Conservation (phyloP, 2,797 vertebrate genomes). For the Chelonia mydas region DNA sequence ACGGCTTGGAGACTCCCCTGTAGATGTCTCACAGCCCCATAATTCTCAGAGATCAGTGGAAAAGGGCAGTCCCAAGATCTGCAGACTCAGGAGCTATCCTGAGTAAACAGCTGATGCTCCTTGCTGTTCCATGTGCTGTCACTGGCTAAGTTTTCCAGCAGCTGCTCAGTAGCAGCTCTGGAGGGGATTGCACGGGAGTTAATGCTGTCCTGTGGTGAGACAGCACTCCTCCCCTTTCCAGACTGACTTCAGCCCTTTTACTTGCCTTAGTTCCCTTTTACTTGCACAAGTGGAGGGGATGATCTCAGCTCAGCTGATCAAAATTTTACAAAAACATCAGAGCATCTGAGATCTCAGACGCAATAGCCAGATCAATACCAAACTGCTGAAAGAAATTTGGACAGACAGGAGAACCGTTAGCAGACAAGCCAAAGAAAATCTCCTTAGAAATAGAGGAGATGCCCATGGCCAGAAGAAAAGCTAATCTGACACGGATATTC, state of each 20-base stretch:
- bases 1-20: background rate
- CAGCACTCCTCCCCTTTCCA: background rate
- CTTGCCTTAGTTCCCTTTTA: background rate
- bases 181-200: background rate
- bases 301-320: background rate
- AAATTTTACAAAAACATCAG: background rate
- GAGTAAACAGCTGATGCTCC: background rate
- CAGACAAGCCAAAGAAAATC: background rate
- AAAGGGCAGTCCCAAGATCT: background rate
- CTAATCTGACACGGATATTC: background rate
- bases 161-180: background rate
- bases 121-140: background rate
- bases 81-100: background rate
- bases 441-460: background rate
- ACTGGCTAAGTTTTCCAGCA: background rate
- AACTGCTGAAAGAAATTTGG: background rate
- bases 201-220: fast-evolving
- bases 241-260: fast-evolving
- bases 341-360: background rate
- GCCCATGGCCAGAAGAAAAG: background rate
- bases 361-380: background rate
- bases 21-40: fast-evolving
- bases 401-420: background rate
- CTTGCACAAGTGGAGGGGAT: background rate
- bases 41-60: background rate